Base-by-base conservation (phyloP, 2,797 vertebrate genomes). In the Myripristis murdjan region DNA sequence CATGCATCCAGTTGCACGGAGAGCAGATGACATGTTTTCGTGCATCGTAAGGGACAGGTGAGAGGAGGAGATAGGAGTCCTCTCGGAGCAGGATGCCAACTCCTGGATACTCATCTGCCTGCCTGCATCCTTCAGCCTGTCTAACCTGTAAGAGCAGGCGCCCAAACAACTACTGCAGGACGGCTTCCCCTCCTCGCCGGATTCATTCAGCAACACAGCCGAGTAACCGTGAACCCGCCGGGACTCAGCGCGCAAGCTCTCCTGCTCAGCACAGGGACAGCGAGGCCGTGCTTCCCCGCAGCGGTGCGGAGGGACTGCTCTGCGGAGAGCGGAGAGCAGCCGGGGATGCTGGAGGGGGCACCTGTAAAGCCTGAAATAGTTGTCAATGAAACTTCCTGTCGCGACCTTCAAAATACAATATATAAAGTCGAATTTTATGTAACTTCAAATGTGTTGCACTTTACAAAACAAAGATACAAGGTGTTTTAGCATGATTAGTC, bases 61-160 rank as follows among this genome's bases (percentile, higher is more conserved):
- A 66, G 70, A 39, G 2, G 77, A 51, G 64, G 6, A 35, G 51
- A 53, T 43, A 73, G 70, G 63, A 65, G 73, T 83, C 86, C 86
- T 80, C 86, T 33, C 73, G 46, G 52, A 11, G 74, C 84, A 62
- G 79, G 75, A 72, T 23, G 70, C 53, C 75, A 86, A 84, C 80
- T 88, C 89, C 28, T n/a, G 84, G 83, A 85, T 81, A 69, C 64
- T 1, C 77, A n/a, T 81, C 75, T 35, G 39, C 4, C 31, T 12
- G 55, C 37, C 55, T 15, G 84, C 88, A 91, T 85, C 87, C 69
- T 69, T 77, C 80, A 67, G 53, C 83, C 41, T 43, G 60, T 46
- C 23, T 44, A 84, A 79, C 68, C 82, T 33, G 83, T 12, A 12
- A 33, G 9, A 20, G 63, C 28, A 16, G 10, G 68, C 46, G 24